Evolutionary conservation across 2,797 vertebrate genomes (phyloP).

Genomic region (Pseudomugil tenellus): DNA sequence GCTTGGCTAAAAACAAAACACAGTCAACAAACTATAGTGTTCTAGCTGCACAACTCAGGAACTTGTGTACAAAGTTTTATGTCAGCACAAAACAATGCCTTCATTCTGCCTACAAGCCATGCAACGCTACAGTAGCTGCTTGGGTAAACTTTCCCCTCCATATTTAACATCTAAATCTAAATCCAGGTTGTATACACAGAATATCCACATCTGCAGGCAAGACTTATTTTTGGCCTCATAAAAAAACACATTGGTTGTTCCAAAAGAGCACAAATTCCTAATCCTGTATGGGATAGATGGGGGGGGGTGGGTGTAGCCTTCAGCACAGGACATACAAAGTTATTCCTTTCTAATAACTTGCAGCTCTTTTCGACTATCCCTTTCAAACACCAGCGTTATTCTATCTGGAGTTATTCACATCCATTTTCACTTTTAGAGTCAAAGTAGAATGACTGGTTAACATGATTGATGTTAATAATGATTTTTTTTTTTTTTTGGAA

Average conservation of each 20-base stretch:
- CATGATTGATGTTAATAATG: too few relatives aligned
- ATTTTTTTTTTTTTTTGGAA: too few relatives aligned
- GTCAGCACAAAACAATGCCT: constrained; percentile 30
- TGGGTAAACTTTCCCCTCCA: constrained; percentile 5
- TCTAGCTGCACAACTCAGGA: constrained; percentile 4
- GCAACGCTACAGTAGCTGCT: constrained; percentile 12
- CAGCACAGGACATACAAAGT: too few relatives aligned
- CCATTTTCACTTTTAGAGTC: too few relatives aligned
- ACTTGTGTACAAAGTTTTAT: constrained; percentile 9
- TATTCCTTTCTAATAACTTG: too few relatives aligned
- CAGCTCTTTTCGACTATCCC: too few relatives aligned
- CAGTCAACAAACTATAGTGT: constrained; percentile 4
- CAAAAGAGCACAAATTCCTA: constrained; percentile 47
- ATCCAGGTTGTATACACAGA: constrained; percentile 33
- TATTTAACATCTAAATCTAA: constrained; percentile 39
- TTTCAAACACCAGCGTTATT: too few relatives aligned
- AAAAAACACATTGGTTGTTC: constrained; percentile 42
- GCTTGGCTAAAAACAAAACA: not conserved
- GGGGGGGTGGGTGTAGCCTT: too few relatives aligned
- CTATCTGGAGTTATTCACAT: too few relatives aligned
- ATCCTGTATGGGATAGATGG: constrained; percentile 40
- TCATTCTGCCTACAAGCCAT: constrained; percentile 21
- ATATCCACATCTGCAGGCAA: constrained; percentile 40
- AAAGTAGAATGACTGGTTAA: too few relatives aligned
- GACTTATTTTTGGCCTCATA: constrained; percentile 33